These are phyloP conservation scores for Uropetala carovei DNA, from an alignment of 2,888 invertebrate species.

Conservation along the genomic window DNA sequence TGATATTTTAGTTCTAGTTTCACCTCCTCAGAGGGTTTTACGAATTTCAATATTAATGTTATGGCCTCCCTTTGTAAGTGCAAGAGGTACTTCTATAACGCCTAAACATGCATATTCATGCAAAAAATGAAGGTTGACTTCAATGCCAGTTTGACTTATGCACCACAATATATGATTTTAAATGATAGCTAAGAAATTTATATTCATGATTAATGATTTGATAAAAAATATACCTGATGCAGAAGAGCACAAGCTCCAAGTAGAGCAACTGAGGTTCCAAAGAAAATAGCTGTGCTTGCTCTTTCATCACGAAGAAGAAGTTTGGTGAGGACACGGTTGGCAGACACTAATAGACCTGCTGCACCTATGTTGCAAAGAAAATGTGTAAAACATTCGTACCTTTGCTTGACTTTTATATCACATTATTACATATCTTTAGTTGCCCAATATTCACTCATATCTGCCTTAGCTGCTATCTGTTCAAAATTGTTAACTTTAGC, in stretches of 20 bases:
- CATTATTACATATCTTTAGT: too few species aligned
- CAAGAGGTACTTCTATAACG: background rate
- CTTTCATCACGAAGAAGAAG: constrained; percentile 85
- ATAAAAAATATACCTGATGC: constrained; percentile 78
- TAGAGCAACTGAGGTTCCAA: constrained; percentile 86
- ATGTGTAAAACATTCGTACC: too few species aligned
- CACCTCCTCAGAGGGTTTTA: too few species aligned
- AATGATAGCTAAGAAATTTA: background rate
- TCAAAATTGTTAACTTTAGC: too few species aligned
- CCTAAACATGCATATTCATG: background rate
- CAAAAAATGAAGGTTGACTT: background rate
- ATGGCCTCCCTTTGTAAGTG: too few species aligned
- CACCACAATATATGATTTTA: background rate
- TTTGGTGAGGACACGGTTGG: constrained; percentile 90
- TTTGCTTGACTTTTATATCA: too few species aligned
- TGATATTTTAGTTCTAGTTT: too few species aligned
- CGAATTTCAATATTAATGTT: too few species aligned
- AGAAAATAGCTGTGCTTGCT: constrained; percentile 91
- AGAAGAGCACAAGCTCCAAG: constrained; percentile 87
- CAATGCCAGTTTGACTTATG: background rate
- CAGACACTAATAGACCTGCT: constrained; percentile 91
- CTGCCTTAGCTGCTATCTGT: too few species aligned
- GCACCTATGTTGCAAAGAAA: constrained; percentile 80
- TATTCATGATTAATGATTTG: background rate
- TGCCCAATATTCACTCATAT: too few species aligned